phyloP scores from a whole-genome alignment of 2,888 invertebrate genomes.

The Abscondita cerata region DNA sequence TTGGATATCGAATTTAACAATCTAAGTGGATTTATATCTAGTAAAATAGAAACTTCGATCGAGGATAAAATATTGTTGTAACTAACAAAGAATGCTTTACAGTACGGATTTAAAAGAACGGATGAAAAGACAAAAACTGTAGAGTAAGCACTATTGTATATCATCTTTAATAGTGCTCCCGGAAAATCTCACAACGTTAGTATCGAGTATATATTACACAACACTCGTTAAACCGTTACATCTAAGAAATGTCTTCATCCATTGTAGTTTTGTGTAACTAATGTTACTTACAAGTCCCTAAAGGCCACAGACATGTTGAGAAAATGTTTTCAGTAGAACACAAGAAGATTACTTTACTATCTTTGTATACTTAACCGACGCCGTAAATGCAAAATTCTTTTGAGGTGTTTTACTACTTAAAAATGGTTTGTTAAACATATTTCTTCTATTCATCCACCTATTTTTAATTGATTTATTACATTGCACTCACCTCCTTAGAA shows the following conservation, averaged over 20 bases:
- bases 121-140: neutral
- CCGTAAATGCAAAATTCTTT: too few relatives aligned
- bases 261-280: slow-evolving; percentile 12
- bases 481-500: too few relatives aligned
- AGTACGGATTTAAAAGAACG: neutral
- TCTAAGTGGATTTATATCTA: slow-evolving; percentile 18
- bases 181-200: slow-evolving; percentile 8
- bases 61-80: slow-evolving; percentile 11
- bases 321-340: neutral
- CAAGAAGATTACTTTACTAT: slow-evolving; percentile 6
- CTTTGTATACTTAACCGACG: slow-evolving; percentile 1
- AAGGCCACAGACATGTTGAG: slow-evolving; percentile 5
- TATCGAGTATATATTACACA: slow-evolving; percentile 2
- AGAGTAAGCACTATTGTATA: neutral
- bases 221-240: slow-evolving; percentile 7
- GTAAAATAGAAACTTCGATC: too few relatives aligned
- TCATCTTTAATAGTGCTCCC: neutral
- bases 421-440: neutral
- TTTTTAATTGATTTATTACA: too few relatives aligned
- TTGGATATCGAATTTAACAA: slow-evolving; percentile 9
- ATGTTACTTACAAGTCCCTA: slow-evolving; percentile 10
- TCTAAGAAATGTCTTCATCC: slow-evolving; percentile 11
- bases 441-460: too few relatives aligned
- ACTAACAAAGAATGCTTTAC: slow-evolving; percentile 1
- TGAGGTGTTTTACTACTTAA: neutral